These are phyloP conservation scores for Penaeus indicus DNA, from an alignment of 1,140 invertebrate species.

Conservation along the genomic window DNA sequence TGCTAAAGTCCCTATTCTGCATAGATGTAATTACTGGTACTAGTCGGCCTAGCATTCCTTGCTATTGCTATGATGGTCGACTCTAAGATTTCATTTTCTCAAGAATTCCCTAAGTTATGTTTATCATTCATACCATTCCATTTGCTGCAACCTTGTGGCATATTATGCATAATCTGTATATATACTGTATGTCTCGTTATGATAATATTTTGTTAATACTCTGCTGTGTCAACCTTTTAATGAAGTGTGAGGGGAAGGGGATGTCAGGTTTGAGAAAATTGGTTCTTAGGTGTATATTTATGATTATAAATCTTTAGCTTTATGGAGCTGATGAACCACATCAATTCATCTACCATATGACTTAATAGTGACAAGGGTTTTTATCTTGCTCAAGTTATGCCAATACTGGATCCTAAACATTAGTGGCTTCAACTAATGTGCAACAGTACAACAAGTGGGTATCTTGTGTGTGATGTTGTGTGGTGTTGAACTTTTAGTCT, in stretches of 20 bases:
- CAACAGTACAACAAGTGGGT: neutral
- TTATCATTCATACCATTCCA: slow-evolving; percentile 56
- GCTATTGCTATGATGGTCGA: slow-evolving; percentile 6
- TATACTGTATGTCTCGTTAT: slow-evolving; percentile 48
- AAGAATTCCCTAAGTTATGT: slow-evolving; percentile 49
- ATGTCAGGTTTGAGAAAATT: slow-evolving; percentile 20
- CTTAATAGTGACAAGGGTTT: slow-evolving; percentile 22
- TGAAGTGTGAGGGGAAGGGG: slow-evolving; percentile 7
- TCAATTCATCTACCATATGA: slow-evolving; percentile 16
- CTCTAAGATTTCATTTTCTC: slow-evolving; percentile 52
- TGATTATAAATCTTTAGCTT: no score
- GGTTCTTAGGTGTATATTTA: neutral
- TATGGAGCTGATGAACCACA: no score
- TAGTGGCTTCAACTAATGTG: no score
- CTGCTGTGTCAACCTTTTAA: slow-evolving; percentile 12
- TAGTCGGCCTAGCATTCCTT: slow-evolving; percentile 27
- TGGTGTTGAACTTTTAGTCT: no score
- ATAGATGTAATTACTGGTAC: slow-evolving; percentile 6
- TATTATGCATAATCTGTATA: slow-evolving; percentile 52
- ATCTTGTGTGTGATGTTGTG: slow-evolving; percentile 9
- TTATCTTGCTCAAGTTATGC: slow-evolving; percentile 32
- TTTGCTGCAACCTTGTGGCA: slow-evolving; percentile 22
- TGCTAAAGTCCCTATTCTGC: slow-evolving; percentile 7
- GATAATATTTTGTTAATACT: slow-evolving; percentile 26
- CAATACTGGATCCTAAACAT: slow-evolving; percentile 1